phyloP scores from a whole-genome alignment of 2,797 vertebrate genomes.

The Sparus aurata region DNA sequence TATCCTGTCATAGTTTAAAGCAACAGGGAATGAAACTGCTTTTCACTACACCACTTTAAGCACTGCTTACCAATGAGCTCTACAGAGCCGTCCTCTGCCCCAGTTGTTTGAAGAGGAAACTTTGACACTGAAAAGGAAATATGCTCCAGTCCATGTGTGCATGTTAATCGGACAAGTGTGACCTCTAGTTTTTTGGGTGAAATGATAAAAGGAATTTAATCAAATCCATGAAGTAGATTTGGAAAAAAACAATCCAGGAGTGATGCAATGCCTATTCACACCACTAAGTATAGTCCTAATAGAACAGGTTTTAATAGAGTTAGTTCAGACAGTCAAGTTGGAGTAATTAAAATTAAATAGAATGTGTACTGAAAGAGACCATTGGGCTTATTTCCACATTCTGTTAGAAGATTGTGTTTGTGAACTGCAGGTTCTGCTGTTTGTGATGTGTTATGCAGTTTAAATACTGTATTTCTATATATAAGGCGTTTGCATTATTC shows the following conservation, averaged over 20 bases:
- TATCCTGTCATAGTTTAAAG: constrained; percentile 48
- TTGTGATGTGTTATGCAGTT: constrained; percentile 35
- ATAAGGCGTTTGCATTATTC: constrained; percentile 45
- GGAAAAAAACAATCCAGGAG: constrained; percentile 1
- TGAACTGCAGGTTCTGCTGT: constrained; percentile 28
- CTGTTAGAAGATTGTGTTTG: constrained; percentile 49
- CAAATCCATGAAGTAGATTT: constrained; percentile 31
- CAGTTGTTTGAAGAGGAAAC: constrained; percentile 17
- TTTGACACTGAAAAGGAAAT: constrained; percentile 30
- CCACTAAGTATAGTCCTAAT: constrained; percentile 44
- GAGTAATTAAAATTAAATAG: constrained; percentile 70
- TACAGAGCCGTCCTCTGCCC: constrained; percentile 1
- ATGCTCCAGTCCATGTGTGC: constrained; percentile 19
- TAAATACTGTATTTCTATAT: constrained; percentile 6
- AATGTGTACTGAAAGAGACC: constrained; percentile 37
- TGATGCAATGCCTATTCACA: constrained; percentile 28
- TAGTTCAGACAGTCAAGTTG: constrained; percentile 37
- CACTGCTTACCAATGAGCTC: constrained; percentile 33
- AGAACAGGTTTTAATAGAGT: constrained; percentile 50
- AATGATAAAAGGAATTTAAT: constrained; percentile 36
- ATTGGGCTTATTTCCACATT: constrained; percentile 47
- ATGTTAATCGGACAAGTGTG: constrained; percentile 37
- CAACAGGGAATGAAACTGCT: constrained; percentile 36
- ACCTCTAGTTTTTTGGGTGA: constrained; percentile 13
- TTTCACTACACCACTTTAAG: constrained; percentile 34